Base-by-base conservation (phyloP, 1,140 invertebrate genomes). In the Drosophila pachea region DNA sequence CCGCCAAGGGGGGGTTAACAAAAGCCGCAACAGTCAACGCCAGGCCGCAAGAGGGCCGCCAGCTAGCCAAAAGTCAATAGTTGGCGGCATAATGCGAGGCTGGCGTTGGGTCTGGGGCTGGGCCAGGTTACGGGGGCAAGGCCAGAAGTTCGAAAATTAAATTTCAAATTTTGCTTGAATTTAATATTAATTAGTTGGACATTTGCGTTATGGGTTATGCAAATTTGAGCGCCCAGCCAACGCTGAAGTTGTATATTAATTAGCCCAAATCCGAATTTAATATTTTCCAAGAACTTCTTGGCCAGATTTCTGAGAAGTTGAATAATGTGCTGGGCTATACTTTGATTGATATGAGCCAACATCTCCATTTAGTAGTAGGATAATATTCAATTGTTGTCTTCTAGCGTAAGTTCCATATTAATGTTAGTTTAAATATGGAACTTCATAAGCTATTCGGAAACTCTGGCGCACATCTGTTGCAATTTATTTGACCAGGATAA, bases 111-210 rank as follows among this genome's bases (percentile, higher is more conserved):
- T n/a, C n/a, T n/a, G n/a, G n/a, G 49, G 1, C 7, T 2, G 38
- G n/a, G 61, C 14, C n/a, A 6, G 22, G 22, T 22, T 22, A 22
- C 22, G 22, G 9, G 4, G 8, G 6, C 33, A 48, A 16, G 29
- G 52, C 14, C 22, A 49, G 77, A 82, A 77, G 62, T 81, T 81
- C 82, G 33, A 31, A 31, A 86, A 84, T 84, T 86, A 79, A 84
- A 84, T 86, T 73, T 36, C 11, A 58, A 79, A 76, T 84, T 71
- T 74, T 73, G 63, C 81, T 76, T 65, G 66, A 84, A 84, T 86
- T 84, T 84, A 84, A 84, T 86, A 84, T 83, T 83, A 86, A 84
- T 84, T 84, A 86, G 73, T 74, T 70, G 69, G 31, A 22, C 63
- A 62, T 79, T 83, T 78, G 74, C 78, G 75, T 82, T 75, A 69